Percentiles rank a stretch among this genome's conserved stretches.
Evolutionary conservation across 2,113 vertebrate species (phyloP).

Genomic region (Dendropsophus ebraccatus): DNA sequence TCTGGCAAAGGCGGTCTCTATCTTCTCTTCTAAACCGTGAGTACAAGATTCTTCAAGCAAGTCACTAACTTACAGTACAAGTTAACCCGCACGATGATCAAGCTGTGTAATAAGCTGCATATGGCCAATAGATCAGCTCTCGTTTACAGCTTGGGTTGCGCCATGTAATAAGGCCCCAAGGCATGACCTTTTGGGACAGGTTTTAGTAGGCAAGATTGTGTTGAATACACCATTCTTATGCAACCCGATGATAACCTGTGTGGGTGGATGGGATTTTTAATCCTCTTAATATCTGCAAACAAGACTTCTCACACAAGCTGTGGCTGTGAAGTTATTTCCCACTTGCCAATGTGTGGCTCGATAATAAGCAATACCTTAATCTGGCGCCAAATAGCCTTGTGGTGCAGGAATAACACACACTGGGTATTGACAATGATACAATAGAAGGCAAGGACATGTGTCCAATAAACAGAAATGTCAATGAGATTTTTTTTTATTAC

Average conservation of each 20-base stretch:
- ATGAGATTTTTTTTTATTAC: background rate
- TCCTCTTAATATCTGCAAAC: background rate
- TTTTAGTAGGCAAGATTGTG: background rate
- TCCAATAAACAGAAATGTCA: background rate
- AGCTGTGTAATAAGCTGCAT: no score
- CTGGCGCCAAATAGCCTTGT: background rate
- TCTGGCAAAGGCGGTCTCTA: no score
- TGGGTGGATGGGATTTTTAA: background rate
- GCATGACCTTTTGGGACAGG: background rate
- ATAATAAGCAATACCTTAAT: background rate
- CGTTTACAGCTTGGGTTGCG: no score
- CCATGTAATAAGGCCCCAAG: no score
- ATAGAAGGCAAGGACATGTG: background rate
- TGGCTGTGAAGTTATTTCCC: background rate
- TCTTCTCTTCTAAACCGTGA: no score
- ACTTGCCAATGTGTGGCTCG: background rate
- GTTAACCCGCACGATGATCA: no score
- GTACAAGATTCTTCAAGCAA: no score
- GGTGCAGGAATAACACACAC: background rate
- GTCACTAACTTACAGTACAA: no score
- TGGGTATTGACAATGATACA: background rate
- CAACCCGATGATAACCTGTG: background rate
- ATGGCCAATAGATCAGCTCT: no score
- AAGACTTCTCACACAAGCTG: background rate
- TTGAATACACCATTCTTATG: background rate